Conservation (phyloP, 2,797 vertebrate genomes). For the Podargus strigoides region DNA sequence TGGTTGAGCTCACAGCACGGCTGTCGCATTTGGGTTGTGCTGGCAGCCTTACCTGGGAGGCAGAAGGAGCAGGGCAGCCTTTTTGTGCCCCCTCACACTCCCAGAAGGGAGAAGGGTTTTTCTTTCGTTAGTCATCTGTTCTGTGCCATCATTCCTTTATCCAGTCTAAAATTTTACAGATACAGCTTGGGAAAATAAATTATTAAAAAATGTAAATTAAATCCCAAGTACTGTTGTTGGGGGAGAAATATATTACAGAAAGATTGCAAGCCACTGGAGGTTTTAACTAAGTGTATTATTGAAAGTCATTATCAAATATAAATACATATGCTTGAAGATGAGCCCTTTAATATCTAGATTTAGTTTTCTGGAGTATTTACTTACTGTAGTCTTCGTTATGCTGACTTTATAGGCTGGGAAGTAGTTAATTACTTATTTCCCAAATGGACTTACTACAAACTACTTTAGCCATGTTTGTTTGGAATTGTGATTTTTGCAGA, state of each 20-base stretch:
- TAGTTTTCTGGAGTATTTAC: neutral
- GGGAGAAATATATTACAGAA: neutral
- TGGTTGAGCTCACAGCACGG: neutral
- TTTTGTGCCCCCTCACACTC: neutral
- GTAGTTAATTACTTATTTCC: neutral
- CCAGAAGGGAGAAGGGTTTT: neutral
- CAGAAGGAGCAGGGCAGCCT: neutral
- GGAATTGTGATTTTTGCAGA: neutral
- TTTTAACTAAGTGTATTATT: neutral
- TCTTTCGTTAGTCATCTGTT: neutral
- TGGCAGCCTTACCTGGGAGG: neutral
- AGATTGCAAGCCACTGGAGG: neutral
- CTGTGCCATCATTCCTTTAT: neutral
- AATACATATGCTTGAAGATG: neutral
- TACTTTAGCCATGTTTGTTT: neutral
- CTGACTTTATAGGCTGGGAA: neutral
- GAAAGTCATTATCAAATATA: constrained; percentile 8
- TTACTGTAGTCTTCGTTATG: neutral
- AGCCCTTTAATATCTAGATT: neutral
- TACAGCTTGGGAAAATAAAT: neutral
- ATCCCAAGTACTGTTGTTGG: neutral
- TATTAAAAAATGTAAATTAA: constrained; percentile 54
- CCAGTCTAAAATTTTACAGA: neutral
- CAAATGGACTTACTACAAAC: neutral
- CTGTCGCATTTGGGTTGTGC: neutral